Evolutionary conservation across 1,140 invertebrate species (phyloP).

Genomic region (Nixonia krombeini): DNA sequence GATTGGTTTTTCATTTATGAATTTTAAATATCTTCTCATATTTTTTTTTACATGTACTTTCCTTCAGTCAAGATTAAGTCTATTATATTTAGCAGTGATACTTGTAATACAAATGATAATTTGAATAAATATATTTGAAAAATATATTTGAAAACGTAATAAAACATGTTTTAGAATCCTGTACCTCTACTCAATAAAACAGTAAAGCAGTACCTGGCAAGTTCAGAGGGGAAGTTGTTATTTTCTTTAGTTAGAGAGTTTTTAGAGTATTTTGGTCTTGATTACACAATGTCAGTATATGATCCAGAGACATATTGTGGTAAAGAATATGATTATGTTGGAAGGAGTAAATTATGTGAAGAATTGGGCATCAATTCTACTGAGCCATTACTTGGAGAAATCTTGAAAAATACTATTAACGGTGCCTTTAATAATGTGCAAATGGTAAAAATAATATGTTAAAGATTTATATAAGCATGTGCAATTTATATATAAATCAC

Average conservation of each 20-base stretch:
- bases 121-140: not conserved
- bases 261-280: conserved; percentile 79
- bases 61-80: no score
- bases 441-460: no score
- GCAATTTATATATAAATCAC: conserved; percentile 1
- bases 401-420: conserved; percentile 66
- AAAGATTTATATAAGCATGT: no score
- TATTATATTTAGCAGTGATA: no score
- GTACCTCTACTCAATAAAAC: conserved; percentile 77
- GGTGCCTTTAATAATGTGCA: conserved; percentile 63
- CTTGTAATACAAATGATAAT: no score
- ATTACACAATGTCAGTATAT: conserved; percentile 80
- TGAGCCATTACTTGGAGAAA: conserved; percentile 67
- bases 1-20: no score
- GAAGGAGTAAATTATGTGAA: conserved; percentile 72
- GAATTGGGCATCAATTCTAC: conserved; percentile 71
- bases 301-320: conserved; percentile 79
- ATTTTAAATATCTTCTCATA: not conserved
- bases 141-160: no score
- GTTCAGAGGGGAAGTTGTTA: conserved; percentile 76
- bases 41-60: not conserved
- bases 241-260: conserved; percentile 80
- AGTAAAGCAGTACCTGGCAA: conserved; percentile 76
- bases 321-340: conserved; percentile 72
- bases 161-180: conserved; percentile 68